Evolutionary conservation across 2,888 invertebrate genomes (phyloP).

Genomic region (Orthosia cruda): DNA sequence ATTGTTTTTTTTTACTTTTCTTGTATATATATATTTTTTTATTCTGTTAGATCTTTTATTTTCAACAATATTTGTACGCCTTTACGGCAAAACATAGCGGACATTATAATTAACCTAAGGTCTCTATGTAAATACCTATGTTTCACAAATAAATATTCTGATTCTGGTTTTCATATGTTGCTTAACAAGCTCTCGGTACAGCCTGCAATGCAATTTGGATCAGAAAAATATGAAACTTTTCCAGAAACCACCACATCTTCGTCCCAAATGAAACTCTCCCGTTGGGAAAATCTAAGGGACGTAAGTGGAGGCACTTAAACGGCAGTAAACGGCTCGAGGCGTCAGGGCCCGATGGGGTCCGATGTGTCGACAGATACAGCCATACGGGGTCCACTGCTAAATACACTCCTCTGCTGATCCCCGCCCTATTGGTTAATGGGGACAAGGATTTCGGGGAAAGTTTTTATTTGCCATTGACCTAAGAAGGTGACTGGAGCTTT

Average conservation of each 20-base stretch:
- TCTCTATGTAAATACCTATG: too few relatives aligned
- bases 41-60: too few relatives aligned
- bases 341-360: conserved; percentile 42
- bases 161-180: background rate
- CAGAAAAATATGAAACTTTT: conserved; percentile 17
- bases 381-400: conserved; percentile 73
- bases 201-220: background rate
- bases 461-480: conserved; percentile 58
- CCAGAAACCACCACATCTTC: conserved; percentile 48
- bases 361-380: conserved; percentile 77
- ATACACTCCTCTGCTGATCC: conserved; percentile 70
- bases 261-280: conserved; percentile 55
- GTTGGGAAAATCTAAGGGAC: conserved; percentile 61
- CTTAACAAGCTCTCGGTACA: background rate
- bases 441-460: conserved; percentile 39
- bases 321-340: conserved; percentile 74
- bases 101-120: too few relatives aligned
- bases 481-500: conserved; percentile 6
- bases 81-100: too few relatives aligned
- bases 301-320: conserved; percentile 72
- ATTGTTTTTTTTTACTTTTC: too few relatives aligned
- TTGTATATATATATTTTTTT: too few relatives aligned
- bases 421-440: conserved; percentile 50
- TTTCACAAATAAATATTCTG: too few relatives aligned
- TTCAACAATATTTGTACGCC: too few relatives aligned